Conservation (phyloP, 1,140 invertebrate genomes). For the Drosophila pandora region DNA sequence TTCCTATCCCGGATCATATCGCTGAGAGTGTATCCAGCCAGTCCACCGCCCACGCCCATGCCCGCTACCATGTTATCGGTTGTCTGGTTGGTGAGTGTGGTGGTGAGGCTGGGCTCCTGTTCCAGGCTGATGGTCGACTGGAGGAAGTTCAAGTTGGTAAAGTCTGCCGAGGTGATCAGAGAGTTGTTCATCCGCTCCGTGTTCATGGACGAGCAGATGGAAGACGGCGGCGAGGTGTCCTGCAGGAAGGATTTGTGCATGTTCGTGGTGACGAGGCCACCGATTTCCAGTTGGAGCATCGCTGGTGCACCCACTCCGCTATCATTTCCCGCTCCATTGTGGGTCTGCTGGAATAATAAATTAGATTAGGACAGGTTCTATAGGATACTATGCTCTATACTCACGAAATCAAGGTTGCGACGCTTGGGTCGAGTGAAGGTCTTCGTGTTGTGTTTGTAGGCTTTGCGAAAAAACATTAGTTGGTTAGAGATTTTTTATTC, state of each 20-base stretch:
- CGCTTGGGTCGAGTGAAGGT: constrained; percentile 79
- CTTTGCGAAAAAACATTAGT: constrained; percentile 43
- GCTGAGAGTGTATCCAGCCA: constrained; percentile 62
- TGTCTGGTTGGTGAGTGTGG: constrained; percentile 43
- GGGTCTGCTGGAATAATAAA: constrained; percentile 27
- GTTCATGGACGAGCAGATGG: constrained; percentile 79
- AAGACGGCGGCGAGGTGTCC: constrained; percentile 81
- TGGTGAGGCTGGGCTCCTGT: constrained; percentile 49
- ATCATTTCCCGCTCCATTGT: constrained; percentile 43
- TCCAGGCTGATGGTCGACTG: constrained; percentile 72
- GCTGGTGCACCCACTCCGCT: constrained; percentile 19
- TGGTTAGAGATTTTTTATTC: constrained; percentile 18
- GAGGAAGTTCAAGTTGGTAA: constrained; percentile 78
- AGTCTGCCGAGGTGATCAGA: constrained; percentile 81
- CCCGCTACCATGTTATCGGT: constrained; percentile 16
- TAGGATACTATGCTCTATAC: constrained; percentile 4
- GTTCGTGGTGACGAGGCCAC: constrained; percentile 71
- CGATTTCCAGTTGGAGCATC: constrained; percentile 74
- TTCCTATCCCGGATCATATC: constrained; percentile 80
- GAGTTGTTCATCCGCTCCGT: constrained; percentile 79
- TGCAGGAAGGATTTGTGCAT: constrained; percentile 82
- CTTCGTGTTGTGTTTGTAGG: constrained; percentile 77
- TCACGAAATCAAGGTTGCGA: constrained; percentile 77
- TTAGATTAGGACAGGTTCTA: background rate
- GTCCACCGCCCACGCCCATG: constrained; percentile 3